Base-by-base conservation (phyloP, 2,797 vertebrate species). In the Hippocampus kuda region DNA sequence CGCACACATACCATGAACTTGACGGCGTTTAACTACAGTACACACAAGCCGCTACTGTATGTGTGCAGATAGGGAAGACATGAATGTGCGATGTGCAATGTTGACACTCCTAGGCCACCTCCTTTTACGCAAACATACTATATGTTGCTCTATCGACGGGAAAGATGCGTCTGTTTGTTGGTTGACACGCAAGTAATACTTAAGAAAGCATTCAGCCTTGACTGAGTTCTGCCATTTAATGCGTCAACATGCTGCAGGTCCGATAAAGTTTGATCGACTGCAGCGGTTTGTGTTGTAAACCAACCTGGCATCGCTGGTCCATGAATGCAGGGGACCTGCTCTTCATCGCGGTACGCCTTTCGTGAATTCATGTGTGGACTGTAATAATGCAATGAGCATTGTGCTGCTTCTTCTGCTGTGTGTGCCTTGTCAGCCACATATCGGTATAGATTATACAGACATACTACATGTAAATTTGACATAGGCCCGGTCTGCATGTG, bases 201-300 rank as follows among this genome's bases (percentile, higher is more conserved):
- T 11, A 51, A 20, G 22, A 57, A 80, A 81, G 85, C 86, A 51
- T 62, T 57, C n/a, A 26, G 22, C 53, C 10, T 56, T 26, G 54
- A 26, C 22, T 56, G 9, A 56, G 9, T 6, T 26, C 24, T 24
- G 75, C 57, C 63, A 64, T 86, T 88, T 83, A 68, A 82, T 87
- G 65, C 79, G 85, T 86, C 79, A 87, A 85, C 72, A 82, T 0
- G 11, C 46, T 20, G 48, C 53, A 78, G 88, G 88, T 89, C 75
- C 87, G 88, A 89, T 89, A 85, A 80, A 42, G n/a, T 9, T 44
- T 62, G 38, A 22, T 66, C 46, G 41, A 26, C 41, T 65, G 38
- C 8, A 13, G 46, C n/a, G n/a, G 22, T 24, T 16, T 65, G 62
- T 44, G 20, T 57, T 57, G 24, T 18, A 34, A 27, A 26, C n/a